Evolutionary conservation across 2,113 vertebrate genomes (phyloP).

Genomic region (Chaetops frenatus): DNA sequence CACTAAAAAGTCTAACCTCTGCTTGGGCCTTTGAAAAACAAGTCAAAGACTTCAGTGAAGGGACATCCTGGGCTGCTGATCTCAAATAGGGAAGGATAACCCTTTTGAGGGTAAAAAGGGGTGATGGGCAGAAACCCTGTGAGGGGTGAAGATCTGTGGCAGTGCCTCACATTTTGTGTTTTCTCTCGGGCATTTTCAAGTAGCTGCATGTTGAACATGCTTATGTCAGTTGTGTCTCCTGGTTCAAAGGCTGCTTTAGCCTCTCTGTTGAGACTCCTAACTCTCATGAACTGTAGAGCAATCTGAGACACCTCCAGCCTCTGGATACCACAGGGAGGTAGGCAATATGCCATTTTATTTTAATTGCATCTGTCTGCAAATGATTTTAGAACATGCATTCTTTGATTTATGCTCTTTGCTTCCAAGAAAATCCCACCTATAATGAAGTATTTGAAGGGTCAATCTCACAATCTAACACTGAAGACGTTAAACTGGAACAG

Average conservation of each 20-base stretch:
- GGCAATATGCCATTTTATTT: not conserved
- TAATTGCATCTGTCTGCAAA: not conserved
- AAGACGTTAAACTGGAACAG: not conserved
- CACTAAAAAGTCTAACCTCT: not conserved
- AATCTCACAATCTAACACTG: not conserved
- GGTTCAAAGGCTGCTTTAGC: not conserved
- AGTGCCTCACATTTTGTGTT: rapidly evolving
- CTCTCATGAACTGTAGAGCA: not conserved
- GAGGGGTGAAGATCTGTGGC: not conserved
- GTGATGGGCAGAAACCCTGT: not conserved
- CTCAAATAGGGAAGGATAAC: not conserved
- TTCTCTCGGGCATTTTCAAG: not conserved
- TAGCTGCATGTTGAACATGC: not conserved
- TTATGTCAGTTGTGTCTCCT: not conserved
- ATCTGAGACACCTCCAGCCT: not conserved
- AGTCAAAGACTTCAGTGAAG: not conserved
- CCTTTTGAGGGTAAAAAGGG: not conserved
- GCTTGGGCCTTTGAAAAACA: not conserved
- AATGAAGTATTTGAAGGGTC: not conserved
- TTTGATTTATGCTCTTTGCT: not conserved
- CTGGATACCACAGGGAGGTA: not conserved
- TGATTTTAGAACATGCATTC: not conserved
- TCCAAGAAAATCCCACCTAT: not conserved
- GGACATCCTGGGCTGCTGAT: not conserved
- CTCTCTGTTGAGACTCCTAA: not conserved